phyloP scores from a whole-genome alignment of 2,797 vertebrate species.

The Momotus momota region DNA sequence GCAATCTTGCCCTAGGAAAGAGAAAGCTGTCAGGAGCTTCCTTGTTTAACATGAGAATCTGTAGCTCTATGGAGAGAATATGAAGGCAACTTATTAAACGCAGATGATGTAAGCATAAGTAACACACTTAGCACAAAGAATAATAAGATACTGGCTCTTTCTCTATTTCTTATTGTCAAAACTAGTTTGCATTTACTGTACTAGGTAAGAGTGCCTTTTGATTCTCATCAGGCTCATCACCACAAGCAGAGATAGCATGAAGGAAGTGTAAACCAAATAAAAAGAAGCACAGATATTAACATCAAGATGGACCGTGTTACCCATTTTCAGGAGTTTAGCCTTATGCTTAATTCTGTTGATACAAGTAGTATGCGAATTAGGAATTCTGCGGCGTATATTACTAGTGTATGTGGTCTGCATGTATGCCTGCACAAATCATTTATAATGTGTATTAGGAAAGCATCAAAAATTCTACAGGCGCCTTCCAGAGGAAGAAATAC shows the following conservation, averaged over 20 bases:
- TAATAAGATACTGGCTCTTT: background rate
- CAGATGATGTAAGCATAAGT: slow-evolving; percentile 52
- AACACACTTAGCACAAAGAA: slow-evolving; percentile 15
- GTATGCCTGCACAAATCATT: background rate
- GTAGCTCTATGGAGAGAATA: slow-evolving; percentile 12
- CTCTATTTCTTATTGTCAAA: background rate
- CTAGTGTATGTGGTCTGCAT: background rate
- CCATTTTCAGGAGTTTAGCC: background rate
- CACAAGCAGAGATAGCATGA: background rate
- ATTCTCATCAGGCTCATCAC: background rate
- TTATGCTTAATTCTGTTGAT: background rate
- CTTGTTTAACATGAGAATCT: slow-evolving; percentile 68
- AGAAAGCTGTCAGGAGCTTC: slow-evolving; percentile 67
- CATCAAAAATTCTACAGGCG: background rate
- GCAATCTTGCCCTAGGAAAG: slow-evolving; percentile 75
- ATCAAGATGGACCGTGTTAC: background rate
- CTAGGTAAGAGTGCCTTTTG: background rate
- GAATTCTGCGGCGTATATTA: background rate
- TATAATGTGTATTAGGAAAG: background rate
- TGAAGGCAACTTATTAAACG: slow-evolving; percentile 61
- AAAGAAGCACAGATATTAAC: background rate
- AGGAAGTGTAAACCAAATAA: background rate
- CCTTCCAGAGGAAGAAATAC: background rate
- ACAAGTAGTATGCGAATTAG: background rate
- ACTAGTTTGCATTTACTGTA: background rate